Conservation (phyloP, 2,797 vertebrate genomes). For the Diglossa cyanea region DNA sequence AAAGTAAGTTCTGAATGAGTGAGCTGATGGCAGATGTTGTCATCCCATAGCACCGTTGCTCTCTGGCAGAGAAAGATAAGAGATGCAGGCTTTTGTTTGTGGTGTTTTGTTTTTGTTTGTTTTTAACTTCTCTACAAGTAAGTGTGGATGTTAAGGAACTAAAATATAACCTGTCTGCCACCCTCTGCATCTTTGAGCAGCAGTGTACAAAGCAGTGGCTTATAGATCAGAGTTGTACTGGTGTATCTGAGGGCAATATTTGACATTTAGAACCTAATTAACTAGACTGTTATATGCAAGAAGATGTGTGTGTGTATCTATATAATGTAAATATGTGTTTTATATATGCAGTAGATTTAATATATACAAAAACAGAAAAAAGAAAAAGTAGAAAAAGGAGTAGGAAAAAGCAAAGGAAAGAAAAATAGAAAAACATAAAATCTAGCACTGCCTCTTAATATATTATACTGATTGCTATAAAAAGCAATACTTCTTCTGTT, state of each 20-base stretch:
- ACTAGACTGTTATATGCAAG: not conserved
- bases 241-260: not conserved
- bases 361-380: not conserved
- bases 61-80: not conserved
- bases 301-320: not conserved
- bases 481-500: not conserved
- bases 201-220: not conserved
- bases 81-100: not conserved
- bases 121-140: not conserved
- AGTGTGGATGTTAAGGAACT: not conserved
- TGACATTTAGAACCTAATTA: not conserved
- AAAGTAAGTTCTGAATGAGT: not conserved
- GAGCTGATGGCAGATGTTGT: not conserved
- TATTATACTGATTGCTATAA: not conserved
- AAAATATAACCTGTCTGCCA: not conserved
- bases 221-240: not conserved
- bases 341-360: not conserved
- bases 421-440: not conserved
- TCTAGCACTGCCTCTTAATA: not conserved
- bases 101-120: not conserved
- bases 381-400: not conserved
- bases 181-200: not conserved
- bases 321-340: not conserved
- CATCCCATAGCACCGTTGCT: not conserved
- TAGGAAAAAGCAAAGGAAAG: not conserved